Evolutionary conservation across 2,113 vertebrate species (phyloP).

Genomic region (Alligator sinensis): DNA sequence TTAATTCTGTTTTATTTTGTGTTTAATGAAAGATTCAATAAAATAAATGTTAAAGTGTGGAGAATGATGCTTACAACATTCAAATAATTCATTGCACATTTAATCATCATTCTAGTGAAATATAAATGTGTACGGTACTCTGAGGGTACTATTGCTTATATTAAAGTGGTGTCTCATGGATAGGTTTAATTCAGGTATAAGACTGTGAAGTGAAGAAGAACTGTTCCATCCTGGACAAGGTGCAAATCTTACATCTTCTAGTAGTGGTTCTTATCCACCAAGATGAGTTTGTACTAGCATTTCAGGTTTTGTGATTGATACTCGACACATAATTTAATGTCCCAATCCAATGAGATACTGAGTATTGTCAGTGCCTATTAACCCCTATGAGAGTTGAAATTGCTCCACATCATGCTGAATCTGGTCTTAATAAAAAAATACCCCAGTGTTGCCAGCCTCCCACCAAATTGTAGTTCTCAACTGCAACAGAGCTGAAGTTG

Average conservation of each 20-base stretch:
- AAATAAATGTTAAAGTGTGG: neutral
- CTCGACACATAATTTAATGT: accelerated
- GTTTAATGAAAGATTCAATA: conserved; percentile 19
- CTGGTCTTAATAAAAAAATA: neutral
- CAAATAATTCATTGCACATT: neutral
- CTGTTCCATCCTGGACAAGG: neutral
- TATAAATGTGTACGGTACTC: neutral
- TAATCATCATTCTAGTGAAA: neutral
- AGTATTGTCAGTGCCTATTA: neutral
- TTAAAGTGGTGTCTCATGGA: neutral
- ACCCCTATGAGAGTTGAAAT: neutral
- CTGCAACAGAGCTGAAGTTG: neutral
- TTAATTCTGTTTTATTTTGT: neutral
- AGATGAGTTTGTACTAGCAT: accelerated
- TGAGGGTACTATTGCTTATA: neutral
- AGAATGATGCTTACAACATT: neutral
- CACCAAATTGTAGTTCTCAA: neutral
- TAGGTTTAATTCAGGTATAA: neutral
- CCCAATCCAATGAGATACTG: neutral
- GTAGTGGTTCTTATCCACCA: neutral
- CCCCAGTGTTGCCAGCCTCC: neutral
- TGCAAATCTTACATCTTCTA: neutral
- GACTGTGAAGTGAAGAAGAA: neutral
- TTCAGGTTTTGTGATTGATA: neutral
- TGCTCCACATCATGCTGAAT: neutral